Conservation (phyloP, 1,140 invertebrate genomes). For the Neotoxoptera formosana region DNA sequence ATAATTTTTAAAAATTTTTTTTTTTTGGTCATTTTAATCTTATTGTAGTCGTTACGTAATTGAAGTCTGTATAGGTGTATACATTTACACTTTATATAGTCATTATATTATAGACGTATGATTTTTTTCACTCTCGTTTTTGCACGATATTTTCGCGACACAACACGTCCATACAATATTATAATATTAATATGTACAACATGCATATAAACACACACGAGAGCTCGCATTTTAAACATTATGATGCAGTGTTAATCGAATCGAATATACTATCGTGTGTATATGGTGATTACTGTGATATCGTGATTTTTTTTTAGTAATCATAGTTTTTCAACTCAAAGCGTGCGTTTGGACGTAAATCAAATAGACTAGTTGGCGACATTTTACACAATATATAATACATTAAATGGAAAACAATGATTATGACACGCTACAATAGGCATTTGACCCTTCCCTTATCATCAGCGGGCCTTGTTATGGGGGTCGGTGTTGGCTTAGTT, state of each 20-base stretch:
- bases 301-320: background rate
- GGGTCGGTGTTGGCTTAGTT: too few species aligned
- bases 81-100: too few species aligned
- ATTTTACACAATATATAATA: background rate
- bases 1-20: background rate
- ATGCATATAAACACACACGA: background rate
- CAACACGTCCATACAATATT: background rate
- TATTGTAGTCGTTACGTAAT: constrained; percentile 16
- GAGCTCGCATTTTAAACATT: background rate
- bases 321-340: background rate
- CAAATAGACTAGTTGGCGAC: background rate
- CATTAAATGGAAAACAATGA: background rate
- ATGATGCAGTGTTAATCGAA: background rate
- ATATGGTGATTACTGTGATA: background rate
- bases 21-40: constrained; percentile 9
- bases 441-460: too few species aligned
- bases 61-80: background rate
- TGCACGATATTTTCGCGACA: background rate
- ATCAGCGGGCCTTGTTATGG: too few species aligned
- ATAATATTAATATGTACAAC: background rate
- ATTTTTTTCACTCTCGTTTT: background rate
- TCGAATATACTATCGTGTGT: background rate
- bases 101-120: background rate
- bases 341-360: background rate
- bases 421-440: too few species aligned